Conservation (phyloP, 2,113 vertebrate species). For the Ursus arctos region DNA sequence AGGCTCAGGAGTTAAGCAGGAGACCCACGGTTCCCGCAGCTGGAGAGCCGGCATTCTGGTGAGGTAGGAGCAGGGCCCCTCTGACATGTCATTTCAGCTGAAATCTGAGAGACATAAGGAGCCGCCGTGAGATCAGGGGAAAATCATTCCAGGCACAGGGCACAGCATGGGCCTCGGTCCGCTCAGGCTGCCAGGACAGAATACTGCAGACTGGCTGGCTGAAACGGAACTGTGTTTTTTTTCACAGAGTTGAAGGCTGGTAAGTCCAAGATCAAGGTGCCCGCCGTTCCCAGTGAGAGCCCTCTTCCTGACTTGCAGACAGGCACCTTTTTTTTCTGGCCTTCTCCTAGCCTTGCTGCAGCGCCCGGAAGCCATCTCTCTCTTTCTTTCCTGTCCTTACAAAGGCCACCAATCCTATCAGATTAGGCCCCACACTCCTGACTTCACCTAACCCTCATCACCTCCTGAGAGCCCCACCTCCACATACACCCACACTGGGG, state of each 20-base stretch:
- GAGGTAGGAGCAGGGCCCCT: neutral
- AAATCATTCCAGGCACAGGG: neutral
- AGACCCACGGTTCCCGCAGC: neutral
- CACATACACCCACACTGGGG: neutral
- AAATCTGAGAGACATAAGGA: neutral
- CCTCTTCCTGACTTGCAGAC: neutral
- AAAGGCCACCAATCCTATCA: neutral
- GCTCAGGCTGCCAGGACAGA: neutral
- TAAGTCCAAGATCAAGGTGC: neutral
- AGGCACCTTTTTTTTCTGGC: neutral
- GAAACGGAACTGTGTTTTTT: neutral
- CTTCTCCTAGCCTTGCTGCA: too few relatives aligned
- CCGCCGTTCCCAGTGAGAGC: neutral
- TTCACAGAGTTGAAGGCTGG: neutral
- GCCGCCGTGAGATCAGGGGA: neutral
- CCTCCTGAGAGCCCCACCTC: neutral
- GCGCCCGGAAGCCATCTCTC: neutral
- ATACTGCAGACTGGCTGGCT: neutral
- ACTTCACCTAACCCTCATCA: neutral
- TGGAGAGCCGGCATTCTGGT: neutral
- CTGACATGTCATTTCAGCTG: neutral
- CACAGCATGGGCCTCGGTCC: neutral
- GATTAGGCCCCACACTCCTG: neutral
- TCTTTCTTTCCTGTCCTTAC: neutral
- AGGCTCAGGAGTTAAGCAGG: neutral